Percentiles rank a stretch among this genome's conserved stretches.
Evolutionary conservation across 2,113 vertebrate species (phyloP).

Genomic region (human (Homo sapiens)): GRCh38 chr20:20159001-20159500

Average conservation of each 20-base stretch:
- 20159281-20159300: neutral
- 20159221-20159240: neutral
- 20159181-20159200: neutral
- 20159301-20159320: neutral
- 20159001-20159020: neutral
- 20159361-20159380: slow-evolving; percentile 19
- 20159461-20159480: neutral
- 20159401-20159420: neutral
- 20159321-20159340: neutral
- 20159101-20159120: neutral
- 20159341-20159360: neutral
- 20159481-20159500: fast-evolving
- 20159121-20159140: neutral
- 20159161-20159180: neutral
- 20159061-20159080: neutral
- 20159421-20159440: neutral
- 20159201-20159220: neutral
- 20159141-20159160: neutral
- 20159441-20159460: neutral
- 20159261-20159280: neutral
- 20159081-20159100: neutral
- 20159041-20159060: neutral
- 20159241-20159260: neutral
- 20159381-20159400: neutral
- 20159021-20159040: no score